phyloP scores from a whole-genome alignment of 2,797 vertebrate species.

The Clarias fuscus region DNA sequence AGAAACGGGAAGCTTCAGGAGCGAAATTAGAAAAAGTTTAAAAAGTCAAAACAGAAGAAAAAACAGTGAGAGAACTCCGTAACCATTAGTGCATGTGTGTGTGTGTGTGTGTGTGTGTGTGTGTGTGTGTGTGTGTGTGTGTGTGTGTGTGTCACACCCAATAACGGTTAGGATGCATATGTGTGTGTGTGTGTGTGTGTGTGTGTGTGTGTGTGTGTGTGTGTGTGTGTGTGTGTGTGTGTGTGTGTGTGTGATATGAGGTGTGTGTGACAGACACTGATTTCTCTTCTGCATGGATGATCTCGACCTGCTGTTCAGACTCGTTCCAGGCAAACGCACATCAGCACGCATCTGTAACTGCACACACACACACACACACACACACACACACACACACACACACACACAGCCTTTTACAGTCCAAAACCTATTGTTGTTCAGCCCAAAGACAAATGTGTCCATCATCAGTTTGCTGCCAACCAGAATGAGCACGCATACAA shows the following conservation, averaged over 20 bases:
- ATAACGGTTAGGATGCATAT: not conserved
- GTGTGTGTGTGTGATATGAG: not conserved
- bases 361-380: constrained; percentile 65
- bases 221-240: constrained; percentile 10
- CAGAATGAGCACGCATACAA: constrained; percentile 18
- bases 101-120: constrained; percentile 15
- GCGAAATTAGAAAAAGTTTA: too few relatives aligned
- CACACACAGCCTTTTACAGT: constrained; percentile 73
- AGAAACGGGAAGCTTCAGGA: not conserved
- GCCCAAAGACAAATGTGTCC: constrained; percentile 73
- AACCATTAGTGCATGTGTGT: not conserved
- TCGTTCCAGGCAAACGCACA: constrained; percentile 76
- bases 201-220: constrained; percentile 5
- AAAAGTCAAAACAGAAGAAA: not conserved
- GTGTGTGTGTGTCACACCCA: not conserved
- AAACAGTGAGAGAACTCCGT: not conserved
- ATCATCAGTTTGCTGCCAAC: constrained; percentile 56
- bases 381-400: constrained; percentile 8
- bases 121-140: not conserved
- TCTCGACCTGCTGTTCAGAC: constrained; percentile 68
- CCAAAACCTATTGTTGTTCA: constrained; percentile 76
- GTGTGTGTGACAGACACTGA: constrained; percentile 25
- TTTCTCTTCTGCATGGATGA: constrained; percentile 79
- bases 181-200: constrained; percentile 20
- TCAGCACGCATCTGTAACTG: constrained; percentile 81